phyloP scores from a whole-genome alignment of 1,140 invertebrate species.

The Gyrodactylus salaris region DNA sequence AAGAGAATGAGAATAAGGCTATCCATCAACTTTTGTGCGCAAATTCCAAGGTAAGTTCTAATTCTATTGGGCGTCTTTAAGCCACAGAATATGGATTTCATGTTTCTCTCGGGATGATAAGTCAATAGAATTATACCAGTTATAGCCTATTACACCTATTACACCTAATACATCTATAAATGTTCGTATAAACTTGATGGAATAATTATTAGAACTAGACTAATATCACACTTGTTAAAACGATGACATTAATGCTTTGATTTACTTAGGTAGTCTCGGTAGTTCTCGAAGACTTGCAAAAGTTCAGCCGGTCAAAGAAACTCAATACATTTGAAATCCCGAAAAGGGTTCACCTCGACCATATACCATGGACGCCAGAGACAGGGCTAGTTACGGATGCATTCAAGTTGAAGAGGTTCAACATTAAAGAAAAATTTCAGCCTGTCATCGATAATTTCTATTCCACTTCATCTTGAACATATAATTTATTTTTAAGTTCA shows the following conservation, averaged over 20 bases:
- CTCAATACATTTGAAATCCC: slow-evolving; percentile 56
- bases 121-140: too few relatives aligned
- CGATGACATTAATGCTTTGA: too few relatives aligned
- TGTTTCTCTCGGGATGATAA: too few relatives aligned
- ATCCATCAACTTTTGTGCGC: not conserved
- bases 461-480: too few relatives aligned
- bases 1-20: not conserved
- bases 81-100: too few relatives aligned
- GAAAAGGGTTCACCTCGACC: slow-evolving; percentile 45
- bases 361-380: slow-evolving; percentile 72
- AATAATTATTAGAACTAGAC: too few relatives aligned
- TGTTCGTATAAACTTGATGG: too few relatives aligned
- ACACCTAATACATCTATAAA: too few relatives aligned
- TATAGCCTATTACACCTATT: too few relatives aligned
- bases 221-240: too few relatives aligned
- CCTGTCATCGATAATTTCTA: slow-evolving; percentile 3
- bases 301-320: slow-evolving; percentile 12
- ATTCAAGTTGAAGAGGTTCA: slow-evolving; percentile 51
- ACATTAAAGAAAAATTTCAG: slow-evolving; percentile 1
- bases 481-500: too few relatives aligned
- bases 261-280: not conserved
- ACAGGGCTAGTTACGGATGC: slow-evolving; percentile 78
- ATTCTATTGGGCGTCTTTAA: too few relatives aligned
- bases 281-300: slow-evolving; percentile 1
- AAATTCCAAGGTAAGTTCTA: not conserved